phyloP scores from a whole-genome alignment of 2,888 invertebrate genomes.

The Xylota segnis region DNA sequence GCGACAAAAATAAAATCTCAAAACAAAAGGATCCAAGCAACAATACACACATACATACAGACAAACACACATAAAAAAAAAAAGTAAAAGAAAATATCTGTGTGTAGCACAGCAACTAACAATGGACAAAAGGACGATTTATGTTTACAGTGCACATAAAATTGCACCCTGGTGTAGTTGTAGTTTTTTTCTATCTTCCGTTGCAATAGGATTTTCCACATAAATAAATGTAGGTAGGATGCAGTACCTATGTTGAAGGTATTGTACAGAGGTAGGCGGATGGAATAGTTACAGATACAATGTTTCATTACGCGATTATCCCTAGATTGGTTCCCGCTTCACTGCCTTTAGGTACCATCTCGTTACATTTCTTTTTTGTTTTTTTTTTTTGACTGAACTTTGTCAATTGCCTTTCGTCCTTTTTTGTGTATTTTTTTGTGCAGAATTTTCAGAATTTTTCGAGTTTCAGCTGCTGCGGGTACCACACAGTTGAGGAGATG shows the following conservation, averaged over 20 bases:
- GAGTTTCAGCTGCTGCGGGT: slow-evolving; percentile 63
- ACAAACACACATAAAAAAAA: slow-evolving; percentile 31
- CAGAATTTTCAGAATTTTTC: slow-evolving; percentile 34
- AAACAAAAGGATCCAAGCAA: slow-evolving; percentile 56
- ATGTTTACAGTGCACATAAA: slow-evolving; percentile 62
- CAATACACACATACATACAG: background rate
- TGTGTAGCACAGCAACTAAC: slow-evolving; percentile 44
- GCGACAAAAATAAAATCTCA: slow-evolving; percentile 66
- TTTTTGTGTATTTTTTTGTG: slow-evolving; percentile 38
- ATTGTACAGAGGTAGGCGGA: slow-evolving; percentile 63
- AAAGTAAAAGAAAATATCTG: slow-evolving; percentile 45
- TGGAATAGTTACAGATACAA: slow-evolving; percentile 73
- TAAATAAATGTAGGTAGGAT: slow-evolving; percentile 52
- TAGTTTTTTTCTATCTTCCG: slow-evolving; percentile 26
- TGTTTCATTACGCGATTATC: slow-evolving; percentile 77
- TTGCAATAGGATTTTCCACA: slow-evolving; percentile 64
- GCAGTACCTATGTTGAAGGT: slow-evolving; percentile 16
- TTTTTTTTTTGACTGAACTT: slow-evolving; percentile 9
- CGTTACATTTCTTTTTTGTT: background rate
- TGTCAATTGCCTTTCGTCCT: slow-evolving; percentile 59
- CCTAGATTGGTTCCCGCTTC: slow-evolving; percentile 73
- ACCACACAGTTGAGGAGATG: slow-evolving; percentile 51
- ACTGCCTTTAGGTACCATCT: slow-evolving; percentile 53
- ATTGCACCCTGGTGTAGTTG: slow-evolving; percentile 66
- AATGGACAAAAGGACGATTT: slow-evolving; percentile 75